These are phyloP conservation scores for Enteromius treurensis DNA, from an alignment of 2,797 vertebrate species.

Conservation along the genomic window DNA sequence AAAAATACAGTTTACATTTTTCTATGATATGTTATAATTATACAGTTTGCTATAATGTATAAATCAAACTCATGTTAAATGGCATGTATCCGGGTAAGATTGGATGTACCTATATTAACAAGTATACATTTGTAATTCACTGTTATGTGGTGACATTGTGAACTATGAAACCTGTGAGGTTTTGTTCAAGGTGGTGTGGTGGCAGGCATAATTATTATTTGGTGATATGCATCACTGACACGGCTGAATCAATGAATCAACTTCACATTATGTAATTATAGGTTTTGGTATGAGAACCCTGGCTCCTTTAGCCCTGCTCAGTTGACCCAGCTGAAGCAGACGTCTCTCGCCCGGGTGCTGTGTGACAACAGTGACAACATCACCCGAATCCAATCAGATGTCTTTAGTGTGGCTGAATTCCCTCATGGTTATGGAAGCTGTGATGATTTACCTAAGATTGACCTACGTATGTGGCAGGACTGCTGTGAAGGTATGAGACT, in stretches of 20 bases:
- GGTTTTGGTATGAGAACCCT: conserved; percentile 97
- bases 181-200: neutral
- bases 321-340: conserved; percentile 94
- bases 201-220: neutral
- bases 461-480: conserved; percentile 98
- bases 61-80: neutral
- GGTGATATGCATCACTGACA: neutral
- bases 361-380: conserved; percentile 98
- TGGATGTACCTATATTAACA: neutral
- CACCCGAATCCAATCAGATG: conserved; percentile 89
- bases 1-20: neutral
- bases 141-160: neutral
- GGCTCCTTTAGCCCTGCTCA: conserved; percentile 93
- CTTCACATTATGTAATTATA: conserved; percentile 59
- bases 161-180: neutral
- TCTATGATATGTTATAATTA: neutral
- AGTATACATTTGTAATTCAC: neutral
- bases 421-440: conserved; percentile 92
- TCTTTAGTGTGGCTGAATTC: conserved; percentile 88
- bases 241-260: neutral
- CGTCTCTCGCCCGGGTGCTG: conserved; percentile 89
- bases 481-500: conserved; percentile 90
- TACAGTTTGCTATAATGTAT: neutral
- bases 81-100: neutral
- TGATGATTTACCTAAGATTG: conserved; percentile 86